Evolutionary conservation across 2,888 invertebrate genomes (phyloP), one percentile per base, ranked within the genome.

Genomic region (Tetanocera ferruginea): DNA sequence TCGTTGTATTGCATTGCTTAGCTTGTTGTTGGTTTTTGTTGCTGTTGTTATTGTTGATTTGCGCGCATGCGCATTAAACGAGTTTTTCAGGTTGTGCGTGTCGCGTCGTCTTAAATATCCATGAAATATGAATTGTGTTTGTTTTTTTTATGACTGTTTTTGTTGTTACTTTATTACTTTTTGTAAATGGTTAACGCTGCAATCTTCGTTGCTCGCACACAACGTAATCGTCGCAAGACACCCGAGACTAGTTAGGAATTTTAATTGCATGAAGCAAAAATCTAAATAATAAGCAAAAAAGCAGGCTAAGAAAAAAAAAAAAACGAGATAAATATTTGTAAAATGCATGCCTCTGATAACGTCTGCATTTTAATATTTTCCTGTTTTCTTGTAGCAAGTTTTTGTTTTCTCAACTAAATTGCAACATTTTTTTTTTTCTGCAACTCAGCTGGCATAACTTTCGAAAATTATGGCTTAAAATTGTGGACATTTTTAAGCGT

Each of bases 181-280:
- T n/a, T 62, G 64, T 34, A 17, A 25, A 31, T 43, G n/a, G 19
- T 37, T 3, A 67, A 25, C 43, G 6, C 57, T 11, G 34, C 34
- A 71, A 71, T 28, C 71, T 23, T 34, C 28, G 4, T 11, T 8
- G 71, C 57, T 55, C 34, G 17, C 14, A 57, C 34, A 71, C 55
- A 43, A 14, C 52, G 57, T 23, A 19, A 28, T 52, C 28, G 52
- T 51, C 11, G 25, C 34, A 43, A 55, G 37, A 57, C 23, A 72
- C 57, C 37, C 37, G 57, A 55, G 57, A 57, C 57, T 11, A 57
- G 34, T 52, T 55, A 25, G 72, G 72, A 72, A 72, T 72, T 72
- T 72, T 72, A 72, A 72, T 60, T 72, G 43, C 55, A 34, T 70
- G 9, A 72, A 57, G 17, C n/a, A 67, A 43, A 67, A 11, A 19